Base-by-base conservation (phyloP, 2,797 vertebrate genomes). In the Gephyroberyx darwinii region DNA sequence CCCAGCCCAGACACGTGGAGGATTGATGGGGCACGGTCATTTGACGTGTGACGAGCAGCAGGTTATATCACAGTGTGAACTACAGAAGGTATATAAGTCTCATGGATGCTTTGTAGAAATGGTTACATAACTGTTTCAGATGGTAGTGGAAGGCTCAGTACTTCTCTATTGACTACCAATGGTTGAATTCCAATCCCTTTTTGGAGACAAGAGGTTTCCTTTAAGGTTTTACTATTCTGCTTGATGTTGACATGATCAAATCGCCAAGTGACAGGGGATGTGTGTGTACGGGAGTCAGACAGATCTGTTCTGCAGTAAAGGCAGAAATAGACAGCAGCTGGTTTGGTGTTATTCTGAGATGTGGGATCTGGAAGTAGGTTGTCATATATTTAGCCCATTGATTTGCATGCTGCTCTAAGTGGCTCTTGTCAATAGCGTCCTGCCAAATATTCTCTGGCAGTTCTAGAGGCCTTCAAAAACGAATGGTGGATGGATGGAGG, bases 301-400 rank as follows among this genome's bases (percentile, higher is more conserved):
- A 58, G 75, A 82, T 59, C 37, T 59, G n/a, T n/a, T 63, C 33
- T 65, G 6, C 20, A 70, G 61, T 19, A 41, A 48, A 63, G 59
- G 66, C 79, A 83, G 71, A 75, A 87, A 83, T 89, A 82, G 87
- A 79, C 84, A 64, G 72, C 86, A 89, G 87, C 84, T 77, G 79
- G 63, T 81, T 87, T 60, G 47, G 51, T 71, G 74, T 84, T 88
- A 83, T 88, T 88, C 78, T 83, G 56, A 85, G 84, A 79, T 37
- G 35, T 69, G 69, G 54, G 69, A 55, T 45, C 70, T 69, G 78
- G 77, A 90, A 88, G 75, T 88, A 87, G 91, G 89, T 81, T 88
- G 87, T 76, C 59, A 80, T 91, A 90, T 90, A 88, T 92, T 90
- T 91, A 91, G 89, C 76, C 55, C 71, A 61, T 37, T 79, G 64